Evolutionary conservation across 1,140 invertebrate genomes (phyloP).

Genomic region (Habropoda laboriosa): DNA sequence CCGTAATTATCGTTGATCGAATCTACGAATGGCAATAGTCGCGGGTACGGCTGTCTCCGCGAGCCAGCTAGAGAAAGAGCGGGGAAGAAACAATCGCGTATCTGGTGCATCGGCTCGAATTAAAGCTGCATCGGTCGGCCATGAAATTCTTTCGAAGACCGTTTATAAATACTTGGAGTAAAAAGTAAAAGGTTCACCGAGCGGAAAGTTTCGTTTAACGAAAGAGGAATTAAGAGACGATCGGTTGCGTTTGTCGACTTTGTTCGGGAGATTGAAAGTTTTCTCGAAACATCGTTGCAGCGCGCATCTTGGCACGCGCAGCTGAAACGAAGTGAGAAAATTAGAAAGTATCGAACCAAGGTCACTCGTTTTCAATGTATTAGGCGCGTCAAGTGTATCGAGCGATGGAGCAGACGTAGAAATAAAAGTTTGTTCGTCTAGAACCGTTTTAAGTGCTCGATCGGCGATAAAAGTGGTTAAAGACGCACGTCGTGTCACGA

Average conservation of each 20-base stretch:
- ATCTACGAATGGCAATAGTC: conserved; percentile 47
- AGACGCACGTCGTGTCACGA: conserved; percentile 7
- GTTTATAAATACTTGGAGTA: conserved; percentile 30
- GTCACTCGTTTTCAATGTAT: too few species aligned
- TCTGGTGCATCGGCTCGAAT: conserved; percentile 37
- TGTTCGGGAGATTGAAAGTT: too few species aligned
- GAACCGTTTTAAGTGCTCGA: neutral
- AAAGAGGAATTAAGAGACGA: too few species aligned
- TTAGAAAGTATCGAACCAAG: too few species aligned
- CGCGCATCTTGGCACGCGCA: too few species aligned
- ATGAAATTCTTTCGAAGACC: conserved; percentile 50
- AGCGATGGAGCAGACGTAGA: neutral
- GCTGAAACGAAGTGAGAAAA: too few species aligned
- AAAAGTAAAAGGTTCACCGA: conserved; percentile 26
- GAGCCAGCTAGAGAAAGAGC: conserved; percentile 38
- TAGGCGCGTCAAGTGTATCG: too few species aligned
- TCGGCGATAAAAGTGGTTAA: conserved; percentile 3
- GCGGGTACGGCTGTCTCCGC: neutral
- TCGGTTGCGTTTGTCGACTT: too few species aligned
- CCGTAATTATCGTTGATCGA: conserved; percentile 62
- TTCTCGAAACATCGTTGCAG: too few species aligned
- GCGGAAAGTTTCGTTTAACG: conserved; percentile 36
- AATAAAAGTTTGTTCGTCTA: neutral
- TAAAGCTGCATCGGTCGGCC: conserved; percentile 40
- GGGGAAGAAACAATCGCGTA: conserved; percentile 34